phyloP scores from a whole-genome alignment of 2,888 invertebrate genomes.

The Taenaris catops region DNA sequence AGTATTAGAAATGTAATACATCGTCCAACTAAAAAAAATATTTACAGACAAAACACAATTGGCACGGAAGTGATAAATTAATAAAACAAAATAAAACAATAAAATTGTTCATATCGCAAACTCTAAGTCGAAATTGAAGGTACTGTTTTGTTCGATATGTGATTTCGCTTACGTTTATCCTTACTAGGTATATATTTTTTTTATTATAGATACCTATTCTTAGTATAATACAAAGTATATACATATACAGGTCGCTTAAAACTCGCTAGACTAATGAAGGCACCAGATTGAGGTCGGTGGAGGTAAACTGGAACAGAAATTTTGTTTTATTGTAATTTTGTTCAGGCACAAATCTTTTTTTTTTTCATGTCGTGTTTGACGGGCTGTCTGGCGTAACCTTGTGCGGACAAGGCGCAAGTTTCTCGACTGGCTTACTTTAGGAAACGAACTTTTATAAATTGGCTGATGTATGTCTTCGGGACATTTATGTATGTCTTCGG shows the following conservation, averaged over 20 bases:
- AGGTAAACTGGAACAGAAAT: constrained; percentile 64
- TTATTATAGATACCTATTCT: constrained; percentile 46
- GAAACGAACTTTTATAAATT: too few species aligned
- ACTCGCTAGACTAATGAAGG: constrained; percentile 69
- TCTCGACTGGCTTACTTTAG: too few species aligned
- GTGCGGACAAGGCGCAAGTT: too few species aligned
- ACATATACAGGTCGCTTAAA: constrained; percentile 65
- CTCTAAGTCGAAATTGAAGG: constrained; percentile 48
- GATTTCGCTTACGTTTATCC: constrained; percentile 52
- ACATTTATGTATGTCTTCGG: too few species aligned
- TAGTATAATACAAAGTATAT: constrained; percentile 67
- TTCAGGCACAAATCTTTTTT: too few species aligned
- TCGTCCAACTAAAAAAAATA: constrained; percentile 26
- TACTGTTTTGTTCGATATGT: constrained; percentile 65
- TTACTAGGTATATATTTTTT: constrained; percentile 32
- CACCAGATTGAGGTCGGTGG: constrained; percentile 79
- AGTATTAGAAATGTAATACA: constrained; percentile 15
- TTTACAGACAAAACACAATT: constrained; percentile 47
- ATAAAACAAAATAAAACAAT: constrained; percentile 35
- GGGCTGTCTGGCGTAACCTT: too few species aligned
- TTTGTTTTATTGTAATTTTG: too few species aligned
- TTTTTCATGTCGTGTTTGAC: too few species aligned
- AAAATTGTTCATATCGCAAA: constrained; percentile 32
- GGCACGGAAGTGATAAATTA: constrained; percentile 61
- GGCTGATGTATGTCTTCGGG: too few species aligned